Conservation (phyloP, 2,797 vertebrate genomes). For the Enteromius unitaeniatus region DNA sequence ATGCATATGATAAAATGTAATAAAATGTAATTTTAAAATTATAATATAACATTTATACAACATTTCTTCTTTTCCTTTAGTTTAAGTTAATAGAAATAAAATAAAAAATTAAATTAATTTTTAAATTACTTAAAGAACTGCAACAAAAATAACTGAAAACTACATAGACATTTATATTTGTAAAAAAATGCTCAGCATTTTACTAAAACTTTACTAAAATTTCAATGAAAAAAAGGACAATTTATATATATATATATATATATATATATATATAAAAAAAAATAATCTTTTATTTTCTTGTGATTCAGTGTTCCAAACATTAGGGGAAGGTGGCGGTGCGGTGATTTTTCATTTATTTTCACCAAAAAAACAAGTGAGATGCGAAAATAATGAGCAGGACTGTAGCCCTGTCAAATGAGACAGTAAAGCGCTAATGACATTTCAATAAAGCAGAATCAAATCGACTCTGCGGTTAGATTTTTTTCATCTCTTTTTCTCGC, state of each 20-base stretch:
- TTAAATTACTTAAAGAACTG: not conserved
- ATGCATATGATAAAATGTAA: too few relatives aligned
- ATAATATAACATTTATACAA: too few relatives aligned
- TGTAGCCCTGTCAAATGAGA: constrained; percentile 51
- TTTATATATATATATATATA: too few relatives aligned
- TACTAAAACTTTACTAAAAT: not conserved
- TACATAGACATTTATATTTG: not conserved
- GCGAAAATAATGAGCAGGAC: constrained; percentile 61
- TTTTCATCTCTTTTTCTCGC: not conserved
- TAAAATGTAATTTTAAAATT: too few relatives aligned
- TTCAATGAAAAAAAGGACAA: constrained; percentile 38
- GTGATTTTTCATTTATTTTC: constrained; percentile 62
- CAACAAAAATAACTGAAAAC: not conserved
- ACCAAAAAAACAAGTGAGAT: constrained; percentile 53
- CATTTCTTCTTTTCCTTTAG: too few relatives aligned
- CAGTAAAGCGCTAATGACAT: constrained; percentile 50
- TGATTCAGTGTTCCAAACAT: constrained; percentile 63
- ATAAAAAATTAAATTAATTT: too few relatives aligned
- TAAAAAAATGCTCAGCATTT: not conserved
- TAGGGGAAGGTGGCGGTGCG: constrained; percentile 50
- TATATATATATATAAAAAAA: too few relatives aligned
- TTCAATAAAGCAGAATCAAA: constrained; percentile 61
- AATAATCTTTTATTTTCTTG: constrained; percentile 73
- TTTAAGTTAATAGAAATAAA: too few relatives aligned
- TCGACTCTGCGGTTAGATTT: constrained; percentile 27